phyloP scores from a whole-genome alignment of 2,797 vertebrate genomes.

The Austrolebias charrua region DNA sequence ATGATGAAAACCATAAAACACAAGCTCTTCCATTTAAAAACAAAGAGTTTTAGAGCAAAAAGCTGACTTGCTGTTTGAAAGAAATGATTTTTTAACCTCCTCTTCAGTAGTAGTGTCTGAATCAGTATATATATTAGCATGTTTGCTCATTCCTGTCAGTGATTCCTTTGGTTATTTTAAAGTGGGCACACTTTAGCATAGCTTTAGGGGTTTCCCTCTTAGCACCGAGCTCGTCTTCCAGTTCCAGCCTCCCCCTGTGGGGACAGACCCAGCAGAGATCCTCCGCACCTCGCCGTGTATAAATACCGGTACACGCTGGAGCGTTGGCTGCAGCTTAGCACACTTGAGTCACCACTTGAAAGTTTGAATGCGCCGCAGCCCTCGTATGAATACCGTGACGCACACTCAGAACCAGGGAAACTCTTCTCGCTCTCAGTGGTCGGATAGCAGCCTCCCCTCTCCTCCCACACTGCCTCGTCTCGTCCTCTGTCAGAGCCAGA shows the following conservation, averaged over 20 bases:
- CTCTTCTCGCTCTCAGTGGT: constrained; percentile 59
- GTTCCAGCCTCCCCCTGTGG: neutral
- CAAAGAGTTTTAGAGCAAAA: too few species aligned
- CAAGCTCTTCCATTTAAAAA: too few species aligned
- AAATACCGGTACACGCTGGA: constrained; percentile 58
- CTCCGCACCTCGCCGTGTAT: constrained; percentile 42
- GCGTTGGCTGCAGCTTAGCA: constrained; percentile 23
- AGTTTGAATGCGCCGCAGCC: constrained; percentile 38
- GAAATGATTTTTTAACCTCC: too few species aligned
- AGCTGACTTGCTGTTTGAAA: too few species aligned
- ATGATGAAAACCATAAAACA: too few species aligned
- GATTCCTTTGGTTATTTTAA: neutral
- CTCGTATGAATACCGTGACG: constrained; percentile 36
- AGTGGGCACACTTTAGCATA: neutral
- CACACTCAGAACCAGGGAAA: constrained; percentile 51
- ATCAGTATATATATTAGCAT: too few species aligned
- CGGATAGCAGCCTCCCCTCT: constrained; percentile 37
- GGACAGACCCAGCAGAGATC: constrained; percentile 53
- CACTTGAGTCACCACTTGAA: constrained; percentile 56
- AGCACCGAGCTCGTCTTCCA: constrained; percentile 8
- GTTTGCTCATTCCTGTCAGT: too few species aligned
- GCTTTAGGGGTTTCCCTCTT: constrained; percentile 17
- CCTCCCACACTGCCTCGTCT: constrained; percentile 45
- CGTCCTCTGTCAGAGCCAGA: constrained; percentile 52
- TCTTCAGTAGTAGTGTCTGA: too few species aligned